A percentile compares a stretch with the other conserved stretches of the same genome.
Conservation (phyloP, 2,888 invertebrate genomes). For the Brenthis daphne region DNA sequence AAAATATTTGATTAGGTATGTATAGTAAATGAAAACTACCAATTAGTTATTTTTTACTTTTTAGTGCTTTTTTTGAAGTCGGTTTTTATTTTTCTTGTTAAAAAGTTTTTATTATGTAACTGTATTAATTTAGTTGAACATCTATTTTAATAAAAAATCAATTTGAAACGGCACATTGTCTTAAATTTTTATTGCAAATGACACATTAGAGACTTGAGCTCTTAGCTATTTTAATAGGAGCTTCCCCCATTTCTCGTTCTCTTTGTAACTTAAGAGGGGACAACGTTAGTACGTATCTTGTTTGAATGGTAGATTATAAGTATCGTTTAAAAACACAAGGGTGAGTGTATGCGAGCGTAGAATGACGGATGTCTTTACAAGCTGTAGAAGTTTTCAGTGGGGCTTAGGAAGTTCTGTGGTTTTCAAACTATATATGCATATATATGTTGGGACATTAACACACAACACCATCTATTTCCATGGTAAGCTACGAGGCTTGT, state of each 20-base stretch:
- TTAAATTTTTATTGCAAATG: slow-evolving; percentile 65
- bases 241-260: slow-evolving; percentile 27
- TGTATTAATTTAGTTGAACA: not conserved
- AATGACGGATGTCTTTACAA: slow-evolving; percentile 81
- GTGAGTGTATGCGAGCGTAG: slow-evolving; percentile 60
- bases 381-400: slow-evolving; percentile 67
- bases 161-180: slow-evolving; percentile 11
- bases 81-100: no score
- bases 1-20: no score
- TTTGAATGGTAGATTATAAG: slow-evolving; percentile 51
- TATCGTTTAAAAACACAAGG: slow-evolving; percentile 58
- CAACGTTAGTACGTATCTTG: slow-evolving; percentile 41
- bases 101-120: no score
- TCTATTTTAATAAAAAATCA: slow-evolving; percentile 14
- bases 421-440: slow-evolving; percentile 52
- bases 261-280: slow-evolving; percentile 3
- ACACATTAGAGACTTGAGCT: slow-evolving; percentile 65
- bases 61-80: no score
- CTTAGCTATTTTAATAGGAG: slow-evolving; percentile 41
- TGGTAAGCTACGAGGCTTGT: no score
- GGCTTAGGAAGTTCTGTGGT: slow-evolving; percentile 47
- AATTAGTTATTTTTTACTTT: no score
- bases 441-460: no score
- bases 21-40: no score
- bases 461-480: no score